Base-by-base conservation (phyloP, 1,140 invertebrate species). In the Mesaphorura yosii region DNA sequence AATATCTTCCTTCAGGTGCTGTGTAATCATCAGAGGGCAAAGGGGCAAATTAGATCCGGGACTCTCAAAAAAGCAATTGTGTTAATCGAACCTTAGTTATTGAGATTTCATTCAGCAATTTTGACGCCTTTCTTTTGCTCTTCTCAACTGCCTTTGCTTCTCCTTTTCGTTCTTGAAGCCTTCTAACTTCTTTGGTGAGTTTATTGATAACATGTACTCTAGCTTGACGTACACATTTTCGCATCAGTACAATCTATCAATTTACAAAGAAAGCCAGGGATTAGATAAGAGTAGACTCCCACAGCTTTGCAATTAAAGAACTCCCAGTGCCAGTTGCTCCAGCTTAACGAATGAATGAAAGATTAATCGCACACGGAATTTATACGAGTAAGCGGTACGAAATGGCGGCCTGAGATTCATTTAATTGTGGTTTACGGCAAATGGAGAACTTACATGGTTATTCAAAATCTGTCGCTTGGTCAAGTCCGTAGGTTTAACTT, bases 391-490 rank as follows among this genome's bases (percentile, higher is more conserved):
- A n/a, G n/a, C n/a, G n/a, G n/a, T n/a, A n/a, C n/a, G n/a, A n/a
- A n/a, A n/a, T n/a, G n/a, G n/a, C n/a, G n/a, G n/a, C n/a, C n/a
- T n/a, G 10, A 34, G 10, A 10, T 34, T 34, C 31, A 10, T 34
- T 34, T 34, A 10, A 10, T 10, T 10, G 31, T 44, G 10, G 27
- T 7, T 6, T 42, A 7, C 40, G 41, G 12, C n/a, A 34, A 34
- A 10, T 34, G 10, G n/a, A 27, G 3, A 15, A 48, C 59, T 62
- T 62, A 62, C 60, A 39, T 56, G 60, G 57, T 62, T 62, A 39
- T 62, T 62, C 3, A 62, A 23, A 26, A 56, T 54, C 39, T 62
- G 60, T 38, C 54, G 51, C 39, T 62, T 62, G 0, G 56, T 55
- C 22, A 62, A n/a, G n/a, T n/a, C n/a, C n/a, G n/a, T n/a, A n/a